phyloP scores from a whole-genome alignment of 2,888 invertebrate genomes.

The Ellobium chinense region DNA sequence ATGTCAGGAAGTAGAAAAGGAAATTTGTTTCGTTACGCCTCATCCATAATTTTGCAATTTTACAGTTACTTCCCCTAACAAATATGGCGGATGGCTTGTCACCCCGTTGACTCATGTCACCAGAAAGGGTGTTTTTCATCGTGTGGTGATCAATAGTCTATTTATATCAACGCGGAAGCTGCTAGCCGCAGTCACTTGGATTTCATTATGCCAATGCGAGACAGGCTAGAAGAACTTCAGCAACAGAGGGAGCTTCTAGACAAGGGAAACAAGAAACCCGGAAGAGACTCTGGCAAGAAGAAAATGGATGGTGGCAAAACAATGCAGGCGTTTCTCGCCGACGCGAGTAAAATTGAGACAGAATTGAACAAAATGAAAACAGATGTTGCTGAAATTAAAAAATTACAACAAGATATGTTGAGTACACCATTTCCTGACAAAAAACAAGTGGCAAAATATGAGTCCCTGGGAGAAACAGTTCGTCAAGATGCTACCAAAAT shows the following conservation, averaged over 20 bases:
- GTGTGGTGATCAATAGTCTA: constrained; percentile 15
- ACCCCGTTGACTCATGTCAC: constrained; percentile 4
- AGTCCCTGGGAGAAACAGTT: constrained; percentile 59
- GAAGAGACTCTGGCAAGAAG: constrained; percentile 28
- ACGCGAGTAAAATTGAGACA: constrained; percentile 59
- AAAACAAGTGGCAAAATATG: constrained; percentile 58
- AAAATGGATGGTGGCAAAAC: constrained; percentile 57
- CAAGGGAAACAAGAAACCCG: constrained; percentile 38
- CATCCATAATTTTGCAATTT: background rate
- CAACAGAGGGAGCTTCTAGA: constrained; percentile 53
- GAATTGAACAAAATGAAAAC: constrained; percentile 56
- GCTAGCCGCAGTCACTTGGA: background rate
- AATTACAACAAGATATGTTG: constrained; percentile 61
- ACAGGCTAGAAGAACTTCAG: constrained; percentile 65
- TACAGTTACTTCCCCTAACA: background rate
- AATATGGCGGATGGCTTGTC: constrained; percentile 14
- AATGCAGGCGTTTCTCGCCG: constrained; percentile 55
- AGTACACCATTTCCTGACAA: constrained; percentile 61
- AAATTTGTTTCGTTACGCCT: background rate
- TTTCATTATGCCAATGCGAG: constrained; percentile 55
- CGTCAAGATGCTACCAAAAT: constrained; percentile 53
- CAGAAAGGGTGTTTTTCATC: background rate
- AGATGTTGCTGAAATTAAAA: constrained; percentile 60
- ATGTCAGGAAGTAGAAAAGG: no score
- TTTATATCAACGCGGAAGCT: constrained; percentile 1